phyloP scores from a whole-genome alignment of 2,888 invertebrate species.

The Cataglyphis altisquamis region DNA sequence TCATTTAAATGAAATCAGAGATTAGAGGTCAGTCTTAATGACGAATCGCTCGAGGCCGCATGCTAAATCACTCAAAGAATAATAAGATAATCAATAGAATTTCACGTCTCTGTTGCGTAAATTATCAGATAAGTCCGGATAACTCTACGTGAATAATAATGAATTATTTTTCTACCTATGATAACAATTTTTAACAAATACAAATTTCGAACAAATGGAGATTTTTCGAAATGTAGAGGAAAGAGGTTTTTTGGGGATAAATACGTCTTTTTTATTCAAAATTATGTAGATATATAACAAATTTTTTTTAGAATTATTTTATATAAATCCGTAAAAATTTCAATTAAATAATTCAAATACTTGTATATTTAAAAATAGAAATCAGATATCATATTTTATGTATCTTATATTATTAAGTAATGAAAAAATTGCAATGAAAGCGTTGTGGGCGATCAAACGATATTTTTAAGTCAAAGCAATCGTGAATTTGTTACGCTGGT shows the following conservation, averaged over 20 bases:
- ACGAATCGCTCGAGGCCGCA: slow-evolving; percentile 41
- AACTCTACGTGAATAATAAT: background rate
- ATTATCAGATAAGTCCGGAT: background rate
- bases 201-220: background rate
- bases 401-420: background rate
- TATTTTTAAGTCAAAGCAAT: background rate
- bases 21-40: no score
- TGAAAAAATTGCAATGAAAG: slow-evolving; percentile 1
- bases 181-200: background rate
- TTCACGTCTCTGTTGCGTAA: background rate
- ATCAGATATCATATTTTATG: background rate
- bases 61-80: slow-evolving; percentile 23
- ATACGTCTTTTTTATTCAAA: no score
- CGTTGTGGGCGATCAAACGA: background rate
- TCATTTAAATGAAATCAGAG: background rate
- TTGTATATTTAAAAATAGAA: background rate
- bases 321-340: no score
- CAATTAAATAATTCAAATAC: no score
- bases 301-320: no score
- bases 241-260: background rate
- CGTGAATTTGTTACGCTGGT: background rate
- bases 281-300: no score
- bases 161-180: background rate
- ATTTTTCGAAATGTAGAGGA: background rate
- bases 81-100: background rate